Percentiles rank a stretch among this genome's conserved stretches.
These are phyloP conservation scores for Daktulosphaira vitifoliae DNA, from an alignment of 1,140 invertebrate species.

Conservation along the genomic window DNA sequence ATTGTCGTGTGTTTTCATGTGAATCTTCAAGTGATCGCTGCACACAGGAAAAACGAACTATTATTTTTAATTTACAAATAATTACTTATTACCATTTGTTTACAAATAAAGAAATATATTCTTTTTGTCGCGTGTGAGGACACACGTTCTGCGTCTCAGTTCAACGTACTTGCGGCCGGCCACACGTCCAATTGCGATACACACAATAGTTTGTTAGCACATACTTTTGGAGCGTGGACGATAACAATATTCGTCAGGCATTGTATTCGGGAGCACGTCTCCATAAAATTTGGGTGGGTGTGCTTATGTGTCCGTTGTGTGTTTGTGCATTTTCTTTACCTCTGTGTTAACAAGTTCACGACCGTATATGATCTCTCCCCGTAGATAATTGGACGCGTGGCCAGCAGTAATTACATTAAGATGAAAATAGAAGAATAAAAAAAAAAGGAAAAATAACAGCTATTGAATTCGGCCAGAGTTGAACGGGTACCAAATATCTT, in stretches of 20 bases:
- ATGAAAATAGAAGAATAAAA: neutral
- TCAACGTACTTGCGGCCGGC: conserved; percentile 22
- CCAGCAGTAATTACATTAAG: conserved; percentile 25
- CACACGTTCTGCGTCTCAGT: conserved; percentile 12
- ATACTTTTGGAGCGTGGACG: conserved; percentile 3
- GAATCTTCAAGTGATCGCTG: conserved; percentile 91
- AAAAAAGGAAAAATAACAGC: conserved; percentile 15
- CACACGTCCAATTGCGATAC: conserved; percentile 3
- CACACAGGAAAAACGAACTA: neutral
- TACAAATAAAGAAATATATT: no score
- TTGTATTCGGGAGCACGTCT: conserved; percentile 33
- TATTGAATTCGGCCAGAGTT: conserved; percentile 28
- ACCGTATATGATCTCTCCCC: conserved; percentile 15
- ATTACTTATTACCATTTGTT: no score
- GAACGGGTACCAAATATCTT: conserved; percentile 20
- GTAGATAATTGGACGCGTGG: conserved; percentile 32
- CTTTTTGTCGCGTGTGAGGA: neutral
- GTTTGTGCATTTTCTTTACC: conserved; percentile 4
- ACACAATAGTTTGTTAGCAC: conserved; percentile 33
- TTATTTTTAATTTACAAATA: no score
- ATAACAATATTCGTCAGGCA: conserved; percentile 21
- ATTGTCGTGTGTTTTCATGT: conserved; percentile 90
- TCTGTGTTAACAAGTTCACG: conserved; percentile 28
- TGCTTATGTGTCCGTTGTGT: neutral
- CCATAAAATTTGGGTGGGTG: conserved; percentile 30